Conservation (phyloP, 2,113 vertebrate species). For the Deroptyus accipitrinus region DNA sequence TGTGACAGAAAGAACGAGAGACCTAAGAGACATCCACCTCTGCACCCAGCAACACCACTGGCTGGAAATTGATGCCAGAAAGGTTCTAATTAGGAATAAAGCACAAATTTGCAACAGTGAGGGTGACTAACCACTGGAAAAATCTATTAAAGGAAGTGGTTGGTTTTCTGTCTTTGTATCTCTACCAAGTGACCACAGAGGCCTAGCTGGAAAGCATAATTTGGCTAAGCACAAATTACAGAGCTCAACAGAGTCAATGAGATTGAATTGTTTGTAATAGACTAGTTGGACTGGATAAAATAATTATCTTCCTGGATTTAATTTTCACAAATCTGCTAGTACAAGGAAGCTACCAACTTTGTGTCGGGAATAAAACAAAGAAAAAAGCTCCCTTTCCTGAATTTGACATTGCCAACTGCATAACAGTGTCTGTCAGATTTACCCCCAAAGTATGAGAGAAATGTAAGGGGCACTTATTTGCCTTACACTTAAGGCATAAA, state of each 20-base stretch:
- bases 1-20: slow-evolving; percentile 22
- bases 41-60: neutral
- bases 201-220: neutral
- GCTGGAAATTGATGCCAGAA: slow-evolving; percentile 22
- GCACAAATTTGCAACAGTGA: slow-evolving; percentile 20
- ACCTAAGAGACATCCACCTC: slow-evolving; percentile 6
- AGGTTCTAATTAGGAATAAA: slow-evolving; percentile 44
- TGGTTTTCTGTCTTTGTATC: neutral
- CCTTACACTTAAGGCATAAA: neutral
- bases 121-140: slow-evolving; percentile 37
- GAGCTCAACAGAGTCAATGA: neutral
- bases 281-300: neutral
- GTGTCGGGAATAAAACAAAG: neutral
- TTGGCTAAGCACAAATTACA: neutral
- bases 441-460: neutral
- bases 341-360: neutral
- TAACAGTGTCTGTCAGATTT: neutral
- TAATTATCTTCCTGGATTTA: neutral
- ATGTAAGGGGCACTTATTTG: neutral
- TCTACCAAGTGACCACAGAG: neutral
- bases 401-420: neutral
- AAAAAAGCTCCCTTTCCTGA: neutral
- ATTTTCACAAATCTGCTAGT: neutral
- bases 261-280: neutral
- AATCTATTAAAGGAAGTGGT: neutral